Base-by-base conservation (phyloP, 2,113 vertebrate species). In the Dasyprocta punctata region DNA sequence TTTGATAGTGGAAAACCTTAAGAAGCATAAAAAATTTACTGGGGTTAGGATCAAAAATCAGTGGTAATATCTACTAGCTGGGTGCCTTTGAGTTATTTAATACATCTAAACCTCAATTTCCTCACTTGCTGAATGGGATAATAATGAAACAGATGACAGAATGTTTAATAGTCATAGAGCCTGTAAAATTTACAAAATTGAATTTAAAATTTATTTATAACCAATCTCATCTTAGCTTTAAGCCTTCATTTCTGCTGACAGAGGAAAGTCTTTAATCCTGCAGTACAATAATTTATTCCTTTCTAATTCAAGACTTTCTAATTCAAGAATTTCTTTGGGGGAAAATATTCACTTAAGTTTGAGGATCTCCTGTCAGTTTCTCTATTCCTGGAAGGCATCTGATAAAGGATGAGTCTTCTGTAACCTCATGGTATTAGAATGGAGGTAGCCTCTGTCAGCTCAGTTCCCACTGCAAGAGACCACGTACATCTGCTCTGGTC, bases 191-290 rank as follows among this genome's bases (percentile, higher is more conserved):
- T 88, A 5, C 10, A 91, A 88, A 91, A 86, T 6, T 89, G 19
- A 81, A 85, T 90, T 96, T 84, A 19, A 86, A 71, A 93, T 65
- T 49, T 91, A 89, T 61, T 85, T 78, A 86, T 73, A 83, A 83
- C 16, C 28, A 52, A 67, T 60, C 56, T 92, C n/a, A 52, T 14
- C 36, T 94, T 85, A 61, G 61, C 33, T 85, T 26, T 93, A 26
- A 60, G 41, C 20, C 61, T 77, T 49, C 19, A 80, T 83, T 96
- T 96, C 80, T 96, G 60, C 60, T 56, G 41, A 49, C 7, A 67
- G 7, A 75, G 4, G 54, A 67, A 89, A 92, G 89, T 7, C 22
- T 86, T 63, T 67, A 89, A 86, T 36, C n/a, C 38, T 94, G 44
- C 36, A 22, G 1, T 47, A 38, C 65, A 58, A 58, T 52, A 90